Percentiles rank a stretch among this genome's conserved stretches.
phyloP scores from a whole-genome alignment of 2,888 invertebrate species.

The Fragum whitleyi region DNA sequence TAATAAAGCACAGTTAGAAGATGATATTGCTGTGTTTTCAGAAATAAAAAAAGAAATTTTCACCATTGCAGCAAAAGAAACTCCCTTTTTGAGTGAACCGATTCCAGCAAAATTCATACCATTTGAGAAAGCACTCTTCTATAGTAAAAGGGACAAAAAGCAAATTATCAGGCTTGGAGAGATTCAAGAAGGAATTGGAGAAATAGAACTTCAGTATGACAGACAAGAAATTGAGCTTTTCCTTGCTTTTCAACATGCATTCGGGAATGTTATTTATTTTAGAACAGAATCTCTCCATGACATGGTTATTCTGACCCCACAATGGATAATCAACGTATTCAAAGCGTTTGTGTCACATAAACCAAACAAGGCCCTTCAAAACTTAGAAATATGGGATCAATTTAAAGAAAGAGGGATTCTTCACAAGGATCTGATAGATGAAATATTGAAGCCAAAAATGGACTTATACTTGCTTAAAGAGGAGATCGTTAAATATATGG shows the following conservation, averaged over 20 bases:
- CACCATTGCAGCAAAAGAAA: background rate
- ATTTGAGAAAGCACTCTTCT: background rate
- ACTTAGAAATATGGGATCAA: background rate
- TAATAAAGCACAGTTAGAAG: background rate
- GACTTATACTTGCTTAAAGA: too few species aligned
- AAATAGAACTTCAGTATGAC: background rate
- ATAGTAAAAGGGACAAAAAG: background rate
- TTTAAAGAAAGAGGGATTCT: background rate
- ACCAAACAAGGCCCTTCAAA: background rate
- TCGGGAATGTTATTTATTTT: slow-evolving; percentile 53
- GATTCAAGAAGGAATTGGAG: background rate
- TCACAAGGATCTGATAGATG: background rate
- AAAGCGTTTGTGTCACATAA: slow-evolving; percentile 46
- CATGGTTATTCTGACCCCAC: slow-evolving; percentile 47
- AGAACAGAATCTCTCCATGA: slow-evolving; percentile 30
- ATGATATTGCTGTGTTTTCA: background rate
- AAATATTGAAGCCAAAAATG: too few species aligned
- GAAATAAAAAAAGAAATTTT: slow-evolving; percentile 8
- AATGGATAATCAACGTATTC: slow-evolving; percentile 60
- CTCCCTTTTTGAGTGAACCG: background rate
- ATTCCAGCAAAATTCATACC: slow-evolving; percentile 7
- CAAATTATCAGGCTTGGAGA: background rate
- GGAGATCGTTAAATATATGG: background rate
- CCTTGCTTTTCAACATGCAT: slow-evolving; percentile 46
- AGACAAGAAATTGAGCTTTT: slow-evolving; percentile 6